These are phyloP conservation scores for Brachionus koreanus DNA, from an alignment of 1,140 invertebrate genomes.

Conservation along the genomic window DNA sequence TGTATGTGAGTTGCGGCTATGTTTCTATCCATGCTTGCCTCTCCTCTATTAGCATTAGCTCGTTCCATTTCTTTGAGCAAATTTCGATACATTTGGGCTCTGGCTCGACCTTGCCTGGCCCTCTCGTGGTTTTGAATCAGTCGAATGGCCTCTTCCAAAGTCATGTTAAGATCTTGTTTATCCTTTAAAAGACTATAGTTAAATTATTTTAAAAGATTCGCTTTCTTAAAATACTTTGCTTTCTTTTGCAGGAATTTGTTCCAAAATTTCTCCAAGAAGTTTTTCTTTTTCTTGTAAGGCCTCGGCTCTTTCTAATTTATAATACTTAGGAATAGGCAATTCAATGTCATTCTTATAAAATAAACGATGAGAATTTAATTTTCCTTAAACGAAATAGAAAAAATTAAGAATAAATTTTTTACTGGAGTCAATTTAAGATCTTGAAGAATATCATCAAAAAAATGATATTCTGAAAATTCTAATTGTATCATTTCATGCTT, in stretches of 20 bases:
- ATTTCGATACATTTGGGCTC: slow-evolving; percentile 62
- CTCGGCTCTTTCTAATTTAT: slow-evolving; percentile 55
- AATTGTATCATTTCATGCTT: slow-evolving; percentile 77
- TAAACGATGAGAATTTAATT: neutral
- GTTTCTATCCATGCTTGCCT: slow-evolving; percentile 54
- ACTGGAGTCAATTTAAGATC: slow-evolving; percentile 65
- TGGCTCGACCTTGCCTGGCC: slow-evolving; percentile 74
- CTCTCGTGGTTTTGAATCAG: slow-evolving; percentile 83
- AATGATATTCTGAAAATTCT: slow-evolving; percentile 77
- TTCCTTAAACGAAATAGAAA: neutral
- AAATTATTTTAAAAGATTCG: neutral
- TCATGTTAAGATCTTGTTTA: slow-evolving; percentile 62
- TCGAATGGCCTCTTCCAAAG: slow-evolving; percentile 74
- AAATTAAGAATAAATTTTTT: slow-evolving; percentile 46
- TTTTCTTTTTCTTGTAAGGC: slow-evolving; percentile 57
- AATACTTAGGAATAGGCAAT: slow-evolving; percentile 61
- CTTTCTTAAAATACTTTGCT: slow-evolving; percentile 48
- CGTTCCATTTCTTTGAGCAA: slow-evolving; percentile 71
- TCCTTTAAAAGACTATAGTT: slow-evolving; percentile 46
- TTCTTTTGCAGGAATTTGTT: slow-evolving; percentile 55
- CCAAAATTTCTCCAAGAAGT: slow-evolving; percentile 56
- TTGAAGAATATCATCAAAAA: slow-evolving; percentile 73
- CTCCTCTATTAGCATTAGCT: slow-evolving; percentile 50
- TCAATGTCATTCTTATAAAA: slow-evolving; percentile 58
- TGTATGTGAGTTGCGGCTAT: slow-evolving; percentile 57